Percentiles rank a stretch among this genome's conserved stretches.
phyloP scores from a whole-genome alignment of 2,797 vertebrate species.

The Emys orbicularis region DNA sequence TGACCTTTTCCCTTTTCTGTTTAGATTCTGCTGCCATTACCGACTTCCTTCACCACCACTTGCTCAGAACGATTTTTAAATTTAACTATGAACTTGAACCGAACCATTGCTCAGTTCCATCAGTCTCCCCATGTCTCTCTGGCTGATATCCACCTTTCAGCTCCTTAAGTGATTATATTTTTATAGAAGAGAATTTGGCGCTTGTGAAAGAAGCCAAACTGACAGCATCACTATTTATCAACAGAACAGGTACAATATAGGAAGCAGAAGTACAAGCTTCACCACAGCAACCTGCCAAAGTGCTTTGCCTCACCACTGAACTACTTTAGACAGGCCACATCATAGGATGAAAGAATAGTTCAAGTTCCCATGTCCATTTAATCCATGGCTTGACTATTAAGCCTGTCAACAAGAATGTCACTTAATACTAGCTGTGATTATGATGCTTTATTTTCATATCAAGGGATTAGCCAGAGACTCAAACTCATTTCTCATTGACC shows the following conservation, averaged over 20 bases:
- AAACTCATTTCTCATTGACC: background rate
- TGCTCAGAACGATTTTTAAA: background rate
- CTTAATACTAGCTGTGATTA: background rate
- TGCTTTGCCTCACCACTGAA: background rate
- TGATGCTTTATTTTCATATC: background rate
- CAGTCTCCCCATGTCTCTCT: background rate
- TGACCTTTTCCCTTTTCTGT: background rate
- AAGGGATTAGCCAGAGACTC: background rate
- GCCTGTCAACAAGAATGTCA: background rate
- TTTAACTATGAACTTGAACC: slow-evolving; percentile 4
- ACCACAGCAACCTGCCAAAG: background rate
- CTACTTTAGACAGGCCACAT: background rate
- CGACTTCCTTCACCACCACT: slow-evolving; percentile 10
- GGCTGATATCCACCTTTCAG: background rate
- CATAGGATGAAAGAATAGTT: background rate
- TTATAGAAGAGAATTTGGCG: background rate
- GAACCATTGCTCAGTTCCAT: background rate
- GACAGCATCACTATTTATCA: background rate
- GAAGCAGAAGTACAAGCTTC: background rate
- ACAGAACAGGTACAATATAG: background rate
- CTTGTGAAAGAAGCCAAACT: background rate
- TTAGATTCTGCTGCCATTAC: slow-evolving; percentile 34
- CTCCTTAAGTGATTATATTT: background rate
- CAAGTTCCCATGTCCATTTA: background rate
- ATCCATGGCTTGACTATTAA: background rate